A percentile compares a stretch with the other conserved stretches of the same genome.
Evolutionary conservation across 2,113 vertebrate genomes (phyloP).

Genomic region (Scomber scombrus): DNA sequence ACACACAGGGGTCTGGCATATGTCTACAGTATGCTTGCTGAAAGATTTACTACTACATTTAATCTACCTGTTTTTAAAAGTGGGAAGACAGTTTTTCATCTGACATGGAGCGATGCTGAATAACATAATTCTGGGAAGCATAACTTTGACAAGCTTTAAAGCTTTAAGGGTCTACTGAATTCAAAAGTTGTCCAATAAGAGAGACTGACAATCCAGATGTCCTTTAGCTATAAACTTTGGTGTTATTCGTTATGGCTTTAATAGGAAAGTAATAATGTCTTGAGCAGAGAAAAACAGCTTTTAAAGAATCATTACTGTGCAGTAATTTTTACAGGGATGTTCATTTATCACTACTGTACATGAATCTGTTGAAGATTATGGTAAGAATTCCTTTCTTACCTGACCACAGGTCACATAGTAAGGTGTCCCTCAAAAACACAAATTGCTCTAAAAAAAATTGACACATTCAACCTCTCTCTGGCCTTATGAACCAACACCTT

Average conservation of each 20-base stretch:
- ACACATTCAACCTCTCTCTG: no score
- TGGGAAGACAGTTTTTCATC: not conserved
- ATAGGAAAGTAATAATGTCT: not conserved
- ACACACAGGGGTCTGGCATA: conserved; percentile 33
- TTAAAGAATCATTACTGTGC: not conserved
- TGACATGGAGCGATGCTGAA: conserved; percentile 1
- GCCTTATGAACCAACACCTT: no score
- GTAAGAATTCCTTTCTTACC: not conserved
- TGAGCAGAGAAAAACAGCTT: not conserved
- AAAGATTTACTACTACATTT: conserved; percentile 27
- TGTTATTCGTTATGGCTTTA: conserved; percentile 6
- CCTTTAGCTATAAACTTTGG: conserved; percentile 17
- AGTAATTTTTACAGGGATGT: not conserved
- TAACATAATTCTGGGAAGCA: conserved; percentile 2
- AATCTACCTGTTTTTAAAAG: conserved; percentile 14
- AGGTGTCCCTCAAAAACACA: not conserved
- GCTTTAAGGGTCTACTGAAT: conserved; percentile 2
- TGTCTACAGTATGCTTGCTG: not conserved
- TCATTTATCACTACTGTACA: conserved; percentile 1
- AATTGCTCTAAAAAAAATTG: no score
- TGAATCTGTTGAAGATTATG: not conserved
- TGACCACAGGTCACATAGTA: not conserved
- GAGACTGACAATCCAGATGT: not conserved
- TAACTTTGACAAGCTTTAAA: conserved; percentile 12
- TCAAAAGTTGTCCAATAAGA: conserved; percentile 29